A percentile compares a stretch with the other conserved stretches of the same genome.
phyloP scores from a whole-genome alignment of 2,888 invertebrate species.

The Deilephila elpenor region DNA sequence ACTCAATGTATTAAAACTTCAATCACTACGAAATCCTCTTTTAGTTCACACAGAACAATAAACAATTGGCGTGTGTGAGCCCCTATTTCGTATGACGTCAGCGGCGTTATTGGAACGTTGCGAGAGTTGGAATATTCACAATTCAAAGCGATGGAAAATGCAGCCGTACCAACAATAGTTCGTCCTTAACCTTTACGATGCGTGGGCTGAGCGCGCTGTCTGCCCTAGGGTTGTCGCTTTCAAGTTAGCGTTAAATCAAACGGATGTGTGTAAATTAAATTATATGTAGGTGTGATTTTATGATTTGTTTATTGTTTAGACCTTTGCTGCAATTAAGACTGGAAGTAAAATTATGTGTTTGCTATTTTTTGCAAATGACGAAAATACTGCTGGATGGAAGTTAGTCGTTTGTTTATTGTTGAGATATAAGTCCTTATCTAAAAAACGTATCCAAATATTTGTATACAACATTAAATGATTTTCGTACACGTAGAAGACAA shows the following conservation, averaged over 20 bases:
- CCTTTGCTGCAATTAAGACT: too few species aligned
- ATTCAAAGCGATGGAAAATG: slow-evolving; percentile 52
- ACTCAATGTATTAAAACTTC: neutral
- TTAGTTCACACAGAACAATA: slow-evolving; percentile 28
- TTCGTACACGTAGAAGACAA: too few species aligned
- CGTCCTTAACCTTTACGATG: slow-evolving; percentile 70
- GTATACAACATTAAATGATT: too few species aligned
- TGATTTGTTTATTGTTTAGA: too few species aligned
- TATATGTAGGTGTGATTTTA: too few species aligned
- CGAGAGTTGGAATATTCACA: slow-evolving; percentile 47
- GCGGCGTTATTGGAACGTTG: slow-evolving; percentile 44
- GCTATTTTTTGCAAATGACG: too few species aligned
- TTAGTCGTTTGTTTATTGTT: too few species aligned
- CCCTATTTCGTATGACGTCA: slow-evolving; percentile 40
- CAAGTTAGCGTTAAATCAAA: neutral
- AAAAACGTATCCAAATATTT: too few species aligned
- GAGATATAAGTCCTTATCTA: too few species aligned
- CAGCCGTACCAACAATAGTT: slow-evolving; percentile 55
- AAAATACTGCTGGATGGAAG: too few species aligned
- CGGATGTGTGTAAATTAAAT: neutral
- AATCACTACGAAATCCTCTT: neutral
- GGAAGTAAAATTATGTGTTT: too few species aligned
- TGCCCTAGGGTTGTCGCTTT: neutral
- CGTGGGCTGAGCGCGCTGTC: slow-evolving; percentile 48
- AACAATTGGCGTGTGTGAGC: slow-evolving; percentile 30